Evolutionary conservation across 2,888 invertebrate genomes (phyloP).

Genomic region (Aphodius sticticus): DNA sequence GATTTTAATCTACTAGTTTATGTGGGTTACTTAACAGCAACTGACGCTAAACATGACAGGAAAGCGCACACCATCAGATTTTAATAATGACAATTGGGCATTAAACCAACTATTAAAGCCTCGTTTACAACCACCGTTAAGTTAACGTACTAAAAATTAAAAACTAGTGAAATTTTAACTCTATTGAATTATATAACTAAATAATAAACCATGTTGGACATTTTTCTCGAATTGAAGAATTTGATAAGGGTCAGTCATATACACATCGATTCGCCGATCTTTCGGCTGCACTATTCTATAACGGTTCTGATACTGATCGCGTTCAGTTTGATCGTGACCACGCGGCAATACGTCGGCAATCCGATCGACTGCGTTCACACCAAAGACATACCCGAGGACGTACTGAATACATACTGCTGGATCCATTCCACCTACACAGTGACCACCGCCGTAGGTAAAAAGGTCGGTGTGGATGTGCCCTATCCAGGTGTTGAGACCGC

Average conservation of each 20-base stretch:
- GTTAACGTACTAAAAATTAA: too few species aligned
- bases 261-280: constrained; percentile 90
- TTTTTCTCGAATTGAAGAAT: constrained; percentile 94
- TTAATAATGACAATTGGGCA: too few species aligned
- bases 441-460: constrained; percentile 82
- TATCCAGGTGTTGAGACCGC: constrained; percentile 81
- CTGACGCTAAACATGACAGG: too few species aligned
- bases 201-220: constrained; percentile 82
- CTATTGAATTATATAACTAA: constrained; percentile 35
- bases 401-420: constrained; percentile 95
- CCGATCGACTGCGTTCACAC: constrained; percentile 95
- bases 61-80: too few species aligned
- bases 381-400: constrained; percentile 90
- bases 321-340: constrained; percentile 90
- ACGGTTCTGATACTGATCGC: constrained; percentile 89
- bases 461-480: constrained; percentile 80
- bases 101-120: too few species aligned
- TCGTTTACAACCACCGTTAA: too few species aligned
- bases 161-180: too few species aligned
- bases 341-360: constrained; percentile 92
- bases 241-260: constrained; percentile 91
- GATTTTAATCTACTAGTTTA: too few species aligned
- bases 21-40: too few species aligned
- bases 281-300: constrained; percentile 89
- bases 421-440: constrained; percentile 94